Percentiles rank a stretch among this genome's conserved stretches.
Evolutionary conservation across 2,797 vertebrate species (phyloP).

Genomic region (Cyclura pinguis): DNA sequence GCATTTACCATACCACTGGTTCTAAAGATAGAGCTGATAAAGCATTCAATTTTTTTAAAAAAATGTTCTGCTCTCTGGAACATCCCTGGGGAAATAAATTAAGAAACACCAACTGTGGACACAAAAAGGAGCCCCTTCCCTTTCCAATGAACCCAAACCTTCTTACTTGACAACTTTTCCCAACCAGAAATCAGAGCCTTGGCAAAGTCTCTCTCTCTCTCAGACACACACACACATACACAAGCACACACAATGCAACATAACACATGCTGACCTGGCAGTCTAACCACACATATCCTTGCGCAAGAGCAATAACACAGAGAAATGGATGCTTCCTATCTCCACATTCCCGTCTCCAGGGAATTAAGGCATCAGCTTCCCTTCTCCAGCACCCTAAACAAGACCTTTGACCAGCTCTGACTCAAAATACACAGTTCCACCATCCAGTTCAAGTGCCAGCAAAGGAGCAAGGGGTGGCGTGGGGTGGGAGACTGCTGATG

Average conservation of each 20-base stretch:
- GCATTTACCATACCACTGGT: neutral
- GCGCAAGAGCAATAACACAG: too few relatives aligned
- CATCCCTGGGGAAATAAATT: neutral
- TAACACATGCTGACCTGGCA: neutral
- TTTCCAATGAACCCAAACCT: neutral
- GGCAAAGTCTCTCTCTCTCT: neutral
- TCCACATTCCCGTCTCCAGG: too few relatives aligned
- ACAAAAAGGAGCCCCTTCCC: too few relatives aligned
- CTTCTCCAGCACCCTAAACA: neutral
- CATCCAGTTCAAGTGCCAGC: too few relatives aligned
- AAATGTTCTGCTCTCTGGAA: neutral
- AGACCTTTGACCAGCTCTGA: neutral
- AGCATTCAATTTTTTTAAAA: slow-evolving; percentile 6
- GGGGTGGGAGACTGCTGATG: neutral
- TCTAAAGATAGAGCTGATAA: neutral
- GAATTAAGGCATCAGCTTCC: neutral
- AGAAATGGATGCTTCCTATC: neutral
- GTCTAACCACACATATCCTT: neutral
- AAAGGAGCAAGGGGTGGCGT: neutral
- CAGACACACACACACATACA: too few relatives aligned
- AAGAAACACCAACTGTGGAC: neutral
- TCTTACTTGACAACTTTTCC: neutral
- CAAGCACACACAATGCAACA: neutral
- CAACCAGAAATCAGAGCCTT: neutral
- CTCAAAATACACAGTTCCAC: neutral